Evolutionary conservation across 2,888 invertebrate species (phyloP).

Genomic region (Mythimna pallens): DNA sequence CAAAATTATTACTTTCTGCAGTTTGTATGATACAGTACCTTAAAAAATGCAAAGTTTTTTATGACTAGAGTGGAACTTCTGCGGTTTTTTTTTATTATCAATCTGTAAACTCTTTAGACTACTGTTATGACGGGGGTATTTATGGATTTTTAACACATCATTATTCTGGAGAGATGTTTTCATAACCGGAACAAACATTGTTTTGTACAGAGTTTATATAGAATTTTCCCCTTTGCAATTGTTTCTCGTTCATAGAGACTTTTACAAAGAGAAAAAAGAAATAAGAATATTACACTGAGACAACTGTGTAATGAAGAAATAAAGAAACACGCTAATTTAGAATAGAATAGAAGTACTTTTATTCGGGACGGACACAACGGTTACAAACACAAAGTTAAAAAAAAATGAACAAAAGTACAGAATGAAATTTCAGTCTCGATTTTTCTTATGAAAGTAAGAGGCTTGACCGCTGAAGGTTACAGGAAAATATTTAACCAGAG

Average conservation of each 20-base stretch:
- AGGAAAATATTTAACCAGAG: background rate
- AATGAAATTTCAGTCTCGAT: no score
- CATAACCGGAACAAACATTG: slow-evolving; percentile 36
- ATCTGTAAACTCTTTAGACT: slow-evolving; percentile 2
- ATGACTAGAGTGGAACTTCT: slow-evolving; percentile 9
- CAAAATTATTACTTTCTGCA: no score
- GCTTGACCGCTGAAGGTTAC: background rate
- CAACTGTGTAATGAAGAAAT: no score
- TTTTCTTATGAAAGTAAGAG: no score
- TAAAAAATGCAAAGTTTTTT: no score
- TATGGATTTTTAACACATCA: slow-evolving; percentile 41
- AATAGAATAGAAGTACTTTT: no score
- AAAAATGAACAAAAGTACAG: no score
- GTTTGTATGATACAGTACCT: no score
- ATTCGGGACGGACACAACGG: no score
- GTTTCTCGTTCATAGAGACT: slow-evolving; percentile 1
- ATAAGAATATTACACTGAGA: background rate
- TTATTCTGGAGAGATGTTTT: slow-evolving; percentile 45
- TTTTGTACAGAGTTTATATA: slow-evolving; percentile 23
- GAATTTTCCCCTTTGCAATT: slow-evolving; percentile 16
- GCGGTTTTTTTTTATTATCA: background rate
- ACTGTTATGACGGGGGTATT: slow-evolving; percentile 52
- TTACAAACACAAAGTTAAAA: no score
- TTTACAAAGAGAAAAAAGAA: background rate
- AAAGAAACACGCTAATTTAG: no score